Evolutionary conservation across 2,888 invertebrate species (phyloP), one percentile per base, ranked within the genome.

Genomic region (Lapara coniferarum): DNA sequence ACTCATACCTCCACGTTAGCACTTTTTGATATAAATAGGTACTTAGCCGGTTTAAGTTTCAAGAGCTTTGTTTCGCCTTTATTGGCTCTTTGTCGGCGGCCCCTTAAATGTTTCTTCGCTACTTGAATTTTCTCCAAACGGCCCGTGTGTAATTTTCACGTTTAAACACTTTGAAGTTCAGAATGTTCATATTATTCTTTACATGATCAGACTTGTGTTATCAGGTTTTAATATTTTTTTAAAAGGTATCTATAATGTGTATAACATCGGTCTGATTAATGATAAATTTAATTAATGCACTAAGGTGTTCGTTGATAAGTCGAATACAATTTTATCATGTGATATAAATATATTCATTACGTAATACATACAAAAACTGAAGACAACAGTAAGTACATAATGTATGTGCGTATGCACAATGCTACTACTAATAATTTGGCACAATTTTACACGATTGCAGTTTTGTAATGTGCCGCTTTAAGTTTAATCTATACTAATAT

Each of bases 1-100:
- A 81, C 82, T 87, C 76, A 74, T 87, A 82, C 86, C 77, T 82
- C 82, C 81, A 85, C 87, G 86, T 89, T 89, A 87, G 85, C 89
- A 87, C 88, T 82, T 82, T 83, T 85, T 88, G 85, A 88, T 87
- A 89, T 89, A 90, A 89, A 91, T 90, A 37, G 37, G 2, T 37
- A 89, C 89, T 88, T 87, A 89, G 87, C 88, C 87, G 84, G 75
- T 79, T 81, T 84, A 89, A 89, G 80, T 87, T 90, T 87, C 85
- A 89, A 90, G 85, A 81, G 82, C 82, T 87, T 83, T 80, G 84
- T 84, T 85, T 83, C 81, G 77, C 79, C 87, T 86, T 87, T 87
- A 88, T 86, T 86, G 83, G 81, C 79, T 77, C 78, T 25, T 56
- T 51, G 66, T 56, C 53, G 46, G 56, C 67, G 71, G 55, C 74